Evolutionary conservation across 2,888 invertebrate species (phyloP), one percentile per base, ranked within the genome.

Genomic region (Euclidia mi): DNA sequence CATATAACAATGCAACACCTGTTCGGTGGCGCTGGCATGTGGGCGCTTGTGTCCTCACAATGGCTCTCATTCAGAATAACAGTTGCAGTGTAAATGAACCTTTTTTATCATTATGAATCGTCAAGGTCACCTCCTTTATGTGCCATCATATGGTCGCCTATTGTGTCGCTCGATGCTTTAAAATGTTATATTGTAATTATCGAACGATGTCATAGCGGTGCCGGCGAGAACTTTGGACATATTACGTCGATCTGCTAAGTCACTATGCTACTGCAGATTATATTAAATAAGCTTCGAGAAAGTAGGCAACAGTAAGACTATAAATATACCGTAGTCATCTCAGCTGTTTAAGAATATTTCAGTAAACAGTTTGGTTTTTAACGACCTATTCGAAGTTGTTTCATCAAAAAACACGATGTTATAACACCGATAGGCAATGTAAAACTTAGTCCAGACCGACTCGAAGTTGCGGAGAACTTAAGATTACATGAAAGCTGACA

Each of bases 1-100:
- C 94, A 94, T 94, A 87, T 83, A 92, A 94, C 94, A 94, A 94
- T 92, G 90, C 89, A 86, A 84, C 94, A 94, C 94, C 94, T 94
- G 94, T 89, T 88, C 85, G 80, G 76, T 76, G 38, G 66, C 76
- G 76, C 62, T 74, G 76, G 80, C 87, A 87, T 90, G 93, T 92
- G 93, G 92, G 90, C 87, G 91, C 86, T 71, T 82, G 84, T 84
- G 82, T 81, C 84, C 80, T 78, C 83, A 92, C 93, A 91, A 92
- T 89, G 71, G 85, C 76, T 79, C 82, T 81, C 86, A 85, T 88
- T 88, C 84, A 88, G 47, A 88, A 62, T 49, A 58, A 90, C 92
- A 90, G 92, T 90, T 93, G 92, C 91, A 90, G 89, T 92, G 92
- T 92, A 92, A 92, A 94, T 88, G 92, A 94, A 93, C 93, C 91